A percentile compares a stretch with the other conserved stretches of the same genome.
phyloP scores from a whole-genome alignment of 2,888 invertebrate genomes.

The Zele albiditarsus region DNA sequence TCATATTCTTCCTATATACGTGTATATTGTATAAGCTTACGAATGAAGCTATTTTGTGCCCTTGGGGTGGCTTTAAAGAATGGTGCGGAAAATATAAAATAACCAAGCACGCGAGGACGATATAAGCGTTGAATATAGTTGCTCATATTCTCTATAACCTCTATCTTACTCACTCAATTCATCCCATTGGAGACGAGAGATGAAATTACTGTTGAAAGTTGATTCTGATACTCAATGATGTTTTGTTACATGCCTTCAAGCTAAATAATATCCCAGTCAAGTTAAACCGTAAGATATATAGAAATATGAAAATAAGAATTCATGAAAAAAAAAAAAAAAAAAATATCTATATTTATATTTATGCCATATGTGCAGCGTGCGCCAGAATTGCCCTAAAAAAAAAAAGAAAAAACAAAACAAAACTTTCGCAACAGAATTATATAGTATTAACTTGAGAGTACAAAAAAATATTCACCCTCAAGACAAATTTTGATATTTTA shows the following conservation, averaged over 20 bases:
- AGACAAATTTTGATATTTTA: no score
- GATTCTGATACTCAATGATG: constrained; percentile 39
- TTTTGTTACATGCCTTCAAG: constrained; percentile 19
- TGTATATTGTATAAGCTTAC: neutral
- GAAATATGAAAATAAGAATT: constrained; percentile 6
- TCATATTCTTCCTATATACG: neutral
- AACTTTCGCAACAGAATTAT: no score
- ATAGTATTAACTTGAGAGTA: no score
- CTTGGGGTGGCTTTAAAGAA: constrained; percentile 45
- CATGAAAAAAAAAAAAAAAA: neutral
- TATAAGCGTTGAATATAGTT: constrained; percentile 1
- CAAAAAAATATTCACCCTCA: no score
- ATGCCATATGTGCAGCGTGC: no score
- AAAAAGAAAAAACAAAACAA: no score
- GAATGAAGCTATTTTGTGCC: constrained; percentile 42
- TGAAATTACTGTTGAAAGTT: constrained; percentile 42
- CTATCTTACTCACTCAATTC: neutral
- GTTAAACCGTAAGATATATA: neutral
- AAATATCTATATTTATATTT: no score
- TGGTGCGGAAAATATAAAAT: constrained; percentile 52
- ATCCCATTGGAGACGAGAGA: constrained; percentile 21
- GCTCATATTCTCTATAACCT: neutral
- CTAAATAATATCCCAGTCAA: constrained; percentile 6
- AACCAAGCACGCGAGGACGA: constrained; percentile 44
- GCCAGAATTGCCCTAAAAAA: no score